phyloP scores from a whole-genome alignment of 2,797 vertebrate species.

The Microtus obscurus region DNA sequence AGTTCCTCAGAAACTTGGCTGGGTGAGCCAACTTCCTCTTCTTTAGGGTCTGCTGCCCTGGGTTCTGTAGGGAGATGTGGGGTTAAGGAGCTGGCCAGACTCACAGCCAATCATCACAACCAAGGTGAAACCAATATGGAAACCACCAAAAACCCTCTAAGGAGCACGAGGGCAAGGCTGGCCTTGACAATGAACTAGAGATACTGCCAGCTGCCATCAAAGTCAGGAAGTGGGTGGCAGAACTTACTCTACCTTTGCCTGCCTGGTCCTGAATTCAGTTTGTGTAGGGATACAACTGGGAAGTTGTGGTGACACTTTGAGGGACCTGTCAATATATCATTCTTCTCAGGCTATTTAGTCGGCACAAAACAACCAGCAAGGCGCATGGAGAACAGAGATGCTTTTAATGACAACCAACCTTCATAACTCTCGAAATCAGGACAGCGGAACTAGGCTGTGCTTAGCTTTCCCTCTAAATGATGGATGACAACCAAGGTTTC shows the following conservation, averaged over 20 bases:
- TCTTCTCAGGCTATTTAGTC: neutral
- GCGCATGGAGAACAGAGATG: neutral
- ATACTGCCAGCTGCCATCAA: neutral
- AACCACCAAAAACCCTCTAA: neutral
- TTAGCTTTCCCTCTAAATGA: neutral
- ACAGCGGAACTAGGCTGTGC: neutral
- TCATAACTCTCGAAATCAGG: neutral
- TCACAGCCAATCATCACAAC: neutral
- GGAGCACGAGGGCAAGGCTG: neutral
- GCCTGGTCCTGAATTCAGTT: neutral
- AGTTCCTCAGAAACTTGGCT: neutral
- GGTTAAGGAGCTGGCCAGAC: neutral
- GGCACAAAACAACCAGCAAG: neutral
- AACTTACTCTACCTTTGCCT: neutral
- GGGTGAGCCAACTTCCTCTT: neutral
- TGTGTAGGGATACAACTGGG: neutral
- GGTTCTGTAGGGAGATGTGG: neutral
- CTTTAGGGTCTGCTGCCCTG: neutral
- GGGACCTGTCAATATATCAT: neutral
- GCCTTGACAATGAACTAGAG: neutral
- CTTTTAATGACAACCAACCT: neutral
- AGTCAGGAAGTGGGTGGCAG: neutral
- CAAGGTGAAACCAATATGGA: neutral
- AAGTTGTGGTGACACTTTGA: neutral
- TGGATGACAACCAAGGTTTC: neutral